A percentile compares a stretch with the other conserved stretches of the same genome.
phyloP scores from a whole-genome alignment of 1,140 invertebrate species.

The Papilio dardanus region DNA sequence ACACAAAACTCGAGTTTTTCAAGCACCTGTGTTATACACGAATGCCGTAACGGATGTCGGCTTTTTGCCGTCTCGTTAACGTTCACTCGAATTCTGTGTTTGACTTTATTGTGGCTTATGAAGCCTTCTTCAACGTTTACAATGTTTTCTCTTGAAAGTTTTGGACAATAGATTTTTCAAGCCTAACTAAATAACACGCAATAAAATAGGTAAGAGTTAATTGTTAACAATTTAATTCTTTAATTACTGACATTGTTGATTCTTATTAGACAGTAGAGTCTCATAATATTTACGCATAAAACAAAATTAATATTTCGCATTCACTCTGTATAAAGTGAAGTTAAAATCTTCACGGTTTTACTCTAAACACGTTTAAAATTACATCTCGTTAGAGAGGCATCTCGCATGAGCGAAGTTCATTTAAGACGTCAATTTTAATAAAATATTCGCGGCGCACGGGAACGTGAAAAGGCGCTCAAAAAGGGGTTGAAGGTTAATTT shows the following conservation, averaged over 20 bases:
- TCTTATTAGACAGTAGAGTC: not conserved
- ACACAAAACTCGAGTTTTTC: conserved; percentile 79
- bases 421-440: conserved; percentile 57
- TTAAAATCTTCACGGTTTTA: conserved; percentile 25
- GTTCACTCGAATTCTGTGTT: conserved; percentile 40
- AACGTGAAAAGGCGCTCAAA: conserved; percentile 49
- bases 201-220: not conserved
- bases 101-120: conserved; percentile 22
- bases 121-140: conserved; percentile 17
- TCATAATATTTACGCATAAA: not conserved
- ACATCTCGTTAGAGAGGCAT: conserved; percentile 42
- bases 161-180: not conserved
- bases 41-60: conserved; percentile 59
- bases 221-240: too few species aligned
- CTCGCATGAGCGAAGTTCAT: conserved; percentile 57
- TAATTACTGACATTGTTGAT: not conserved
- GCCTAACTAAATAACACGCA: not conserved
- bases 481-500: conserved; percentile 48
- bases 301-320: conserved; percentile 27
- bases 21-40: conserved; percentile 73
- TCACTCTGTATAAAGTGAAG: conserved; percentile 24
- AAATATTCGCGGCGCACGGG: conserved; percentile 55
- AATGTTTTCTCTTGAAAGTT: not conserved
- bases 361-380: conserved; percentile 45
- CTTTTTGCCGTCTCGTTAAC: conserved; percentile 56